A percentile compares a stretch with the other conserved stretches of the same genome.
phyloP scores from a whole-genome alignment of 2,888 invertebrate genomes.

The Drosophila setosimentum region DNA sequence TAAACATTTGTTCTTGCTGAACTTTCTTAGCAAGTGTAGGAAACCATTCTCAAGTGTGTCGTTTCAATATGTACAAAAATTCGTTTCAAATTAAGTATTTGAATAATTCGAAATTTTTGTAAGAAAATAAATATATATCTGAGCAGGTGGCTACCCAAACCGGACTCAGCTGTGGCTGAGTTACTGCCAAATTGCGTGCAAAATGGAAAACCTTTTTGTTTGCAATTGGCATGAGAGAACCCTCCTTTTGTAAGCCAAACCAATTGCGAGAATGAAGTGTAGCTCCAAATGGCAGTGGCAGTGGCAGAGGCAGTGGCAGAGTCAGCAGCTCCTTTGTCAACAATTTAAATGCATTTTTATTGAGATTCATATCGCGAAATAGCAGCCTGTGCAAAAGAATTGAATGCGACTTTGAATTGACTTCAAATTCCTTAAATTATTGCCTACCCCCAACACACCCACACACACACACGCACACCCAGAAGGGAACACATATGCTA shows the following conservation, averaged over 20 bases:
- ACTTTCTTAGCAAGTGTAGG: background rate
- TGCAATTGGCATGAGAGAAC: constrained; percentile 31
- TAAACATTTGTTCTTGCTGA: background rate
- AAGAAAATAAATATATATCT: constrained; percentile 33
- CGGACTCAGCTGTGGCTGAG: constrained; percentile 71
- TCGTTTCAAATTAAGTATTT: constrained; percentile 68
- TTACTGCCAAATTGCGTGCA: constrained; percentile 73
- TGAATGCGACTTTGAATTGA: constrained; percentile 80
- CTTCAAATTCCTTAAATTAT: constrained; percentile 83
- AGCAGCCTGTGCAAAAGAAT: constrained; percentile 56
- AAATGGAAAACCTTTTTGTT: constrained; percentile 43
- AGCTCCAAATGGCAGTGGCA: constrained; percentile 1
- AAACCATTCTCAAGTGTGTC: constrained; percentile 38
- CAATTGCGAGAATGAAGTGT: constrained; percentile 52
- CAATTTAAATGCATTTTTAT: constrained; percentile 84
- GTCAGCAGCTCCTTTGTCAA: constrained; percentile 77
- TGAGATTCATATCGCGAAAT: constrained; percentile 81
- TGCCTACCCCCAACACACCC: constrained; percentile 56
- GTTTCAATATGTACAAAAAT: constrained; percentile 65
- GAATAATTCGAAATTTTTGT: constrained; percentile 51
- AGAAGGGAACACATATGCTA: constrained; percentile 49
- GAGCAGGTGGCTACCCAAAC: constrained; percentile 31
- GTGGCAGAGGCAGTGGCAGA: background rate
- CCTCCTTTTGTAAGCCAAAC: constrained; percentile 22
- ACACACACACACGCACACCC: background rate